phyloP scores from a whole-genome alignment of 2,797 vertebrate genomes.

The Sebastes aleutianus region DNA sequence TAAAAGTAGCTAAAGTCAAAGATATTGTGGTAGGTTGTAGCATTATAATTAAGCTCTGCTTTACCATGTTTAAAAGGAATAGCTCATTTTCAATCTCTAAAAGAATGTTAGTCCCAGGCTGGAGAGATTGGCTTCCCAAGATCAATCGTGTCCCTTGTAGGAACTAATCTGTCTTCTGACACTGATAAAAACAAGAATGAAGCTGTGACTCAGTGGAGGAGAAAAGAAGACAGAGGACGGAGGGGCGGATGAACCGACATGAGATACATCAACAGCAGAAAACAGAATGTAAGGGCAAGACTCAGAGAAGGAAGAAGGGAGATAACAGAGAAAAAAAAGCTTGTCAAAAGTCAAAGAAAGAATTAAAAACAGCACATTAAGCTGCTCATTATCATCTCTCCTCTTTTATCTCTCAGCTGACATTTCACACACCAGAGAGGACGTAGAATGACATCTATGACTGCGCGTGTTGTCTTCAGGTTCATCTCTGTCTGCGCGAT shows the following conservation, averaged over 20 bases:
- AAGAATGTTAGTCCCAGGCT: background rate
- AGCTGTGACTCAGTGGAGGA: slow-evolving; percentile 28
- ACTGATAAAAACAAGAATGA: slow-evolving; percentile 51
- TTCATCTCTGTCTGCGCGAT: slow-evolving; percentile 12
- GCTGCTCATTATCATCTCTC: slow-evolving; percentile 10
- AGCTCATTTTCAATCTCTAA: background rate
- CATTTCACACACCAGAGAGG: background rate
- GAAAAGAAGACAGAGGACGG: slow-evolving; percentile 32
- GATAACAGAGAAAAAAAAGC: background rate
- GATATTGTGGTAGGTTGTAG: no score
- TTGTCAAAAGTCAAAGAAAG: background rate
- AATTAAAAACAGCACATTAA: background rate
- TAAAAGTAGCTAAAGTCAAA: no score
- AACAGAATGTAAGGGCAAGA: slow-evolving; percentile 2
- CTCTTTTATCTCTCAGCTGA: slow-evolving; percentile 11
- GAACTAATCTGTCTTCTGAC: slow-evolving; percentile 44
- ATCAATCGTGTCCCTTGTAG: slow-evolving; percentile 21
- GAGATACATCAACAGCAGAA: slow-evolving; percentile 40
- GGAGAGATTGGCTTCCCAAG: background rate
- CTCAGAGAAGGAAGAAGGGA: background rate
- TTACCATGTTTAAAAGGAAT: background rate
- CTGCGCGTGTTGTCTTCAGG: slow-evolving; percentile 7
- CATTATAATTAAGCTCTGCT: background rate
- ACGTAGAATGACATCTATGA: background rate
- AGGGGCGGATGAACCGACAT: slow-evolving; percentile 22